A percentile compares a stretch with the other conserved stretches of the same genome.
Evolutionary conservation across 2,113 vertebrate genomes (phyloP).

Genomic region (Eclectus roratus): DNA sequence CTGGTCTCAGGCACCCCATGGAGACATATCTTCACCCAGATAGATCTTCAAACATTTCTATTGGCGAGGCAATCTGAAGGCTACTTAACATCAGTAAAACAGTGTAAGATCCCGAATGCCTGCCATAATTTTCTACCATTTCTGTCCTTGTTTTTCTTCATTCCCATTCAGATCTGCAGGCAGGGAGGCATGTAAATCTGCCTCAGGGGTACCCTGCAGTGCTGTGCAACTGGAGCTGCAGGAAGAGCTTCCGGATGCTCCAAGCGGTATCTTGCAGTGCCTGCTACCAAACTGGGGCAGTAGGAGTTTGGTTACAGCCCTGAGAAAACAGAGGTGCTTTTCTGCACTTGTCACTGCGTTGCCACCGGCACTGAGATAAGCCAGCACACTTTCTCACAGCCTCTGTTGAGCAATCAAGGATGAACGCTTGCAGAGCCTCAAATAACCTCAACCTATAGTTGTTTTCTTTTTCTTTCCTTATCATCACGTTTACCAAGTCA

Average conservation of each 20-base stretch:
- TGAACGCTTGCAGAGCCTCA: neutral
- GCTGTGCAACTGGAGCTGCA: accelerated
- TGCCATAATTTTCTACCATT: neutral
- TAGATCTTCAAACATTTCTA: neutral
- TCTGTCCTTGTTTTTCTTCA: neutral
- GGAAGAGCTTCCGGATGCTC: neutral
- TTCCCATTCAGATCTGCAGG: neutral
- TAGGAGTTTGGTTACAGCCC: neutral
- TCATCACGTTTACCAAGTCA: neutral
- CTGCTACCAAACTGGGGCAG: neutral
- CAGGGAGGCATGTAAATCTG: neutral
- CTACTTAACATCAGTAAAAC: neutral
- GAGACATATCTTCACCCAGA: neutral
- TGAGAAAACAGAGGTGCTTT: neutral
- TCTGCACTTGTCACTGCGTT: neutral
- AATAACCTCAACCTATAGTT: neutral
- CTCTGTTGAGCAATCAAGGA: neutral
- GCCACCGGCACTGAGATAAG: neutral
- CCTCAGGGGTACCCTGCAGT: neutral
- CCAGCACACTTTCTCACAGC: neutral
- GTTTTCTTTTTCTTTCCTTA: neutral
- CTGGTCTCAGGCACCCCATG: accelerated
- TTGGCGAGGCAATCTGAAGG: neutral
- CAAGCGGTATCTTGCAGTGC: accelerated
- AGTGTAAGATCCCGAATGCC: neutral